Evolutionary conservation across 2,113 vertebrate species (phyloP), one percentile per base, ranked within the genome.

Genomic region (Etheostoma cragini): DNA sequence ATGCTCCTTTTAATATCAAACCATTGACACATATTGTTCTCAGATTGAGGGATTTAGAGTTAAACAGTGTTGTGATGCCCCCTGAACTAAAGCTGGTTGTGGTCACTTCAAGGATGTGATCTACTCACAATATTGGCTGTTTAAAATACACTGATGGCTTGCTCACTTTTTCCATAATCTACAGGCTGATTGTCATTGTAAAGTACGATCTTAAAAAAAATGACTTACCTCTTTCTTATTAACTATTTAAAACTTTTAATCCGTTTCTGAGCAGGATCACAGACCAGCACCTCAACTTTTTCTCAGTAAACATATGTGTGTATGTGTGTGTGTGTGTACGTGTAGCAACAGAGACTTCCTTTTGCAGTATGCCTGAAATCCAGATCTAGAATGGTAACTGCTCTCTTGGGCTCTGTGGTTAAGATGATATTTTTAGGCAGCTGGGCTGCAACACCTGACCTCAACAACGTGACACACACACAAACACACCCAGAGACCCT

Each of bases 391-490:
- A 86, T 90, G 58, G 83, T 77, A 78, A 80, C 86, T 58, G 68
- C 88, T 86, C 77, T 67, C 54, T 76, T 21, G 16, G 17, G 60
- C 69, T 82, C 63, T 86, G 67, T 89, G 82, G 87, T 89, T 69
- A 75, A 79, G 60, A 53, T 85, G 89, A 87, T 95, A 95, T 95
- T 94, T 95, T 94, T 94, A 94, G 94, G 76, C 65, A 76, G 78
- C 78, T 84, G 49, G 85, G 80, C 82, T 76, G 46, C 33, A 75
- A 84, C 87, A 86, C 80, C 80, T 90, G 89, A 92, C 86, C 80
- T 91, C 73, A 54, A 87, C 78, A 82, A 76, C 53, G 8, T 89
- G 54, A 53, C 73, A 66, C 62, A n/a, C 67, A 19, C 67, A 24
- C 33, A 35, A 74, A 71, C 62, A 58, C 42, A 57, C 56, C 49